Evolutionary conservation across 1,140 invertebrate genomes (phyloP).

Genomic region (Daktulosphaira vitifoliae): DNA sequence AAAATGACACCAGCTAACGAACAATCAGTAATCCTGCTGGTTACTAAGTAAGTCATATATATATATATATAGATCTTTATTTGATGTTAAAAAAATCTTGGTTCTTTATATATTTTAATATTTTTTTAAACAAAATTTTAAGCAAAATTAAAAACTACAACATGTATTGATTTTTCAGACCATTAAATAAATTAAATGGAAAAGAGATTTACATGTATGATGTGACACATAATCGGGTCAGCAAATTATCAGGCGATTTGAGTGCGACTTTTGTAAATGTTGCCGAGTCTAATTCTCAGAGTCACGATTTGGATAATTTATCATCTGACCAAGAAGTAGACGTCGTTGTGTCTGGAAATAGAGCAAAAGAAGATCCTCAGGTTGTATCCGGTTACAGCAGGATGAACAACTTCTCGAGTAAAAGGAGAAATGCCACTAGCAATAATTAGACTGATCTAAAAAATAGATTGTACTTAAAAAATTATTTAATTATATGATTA

Average conservation of each 20-base stretch:
- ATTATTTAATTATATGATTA: no score
- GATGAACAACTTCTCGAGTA: background rate
- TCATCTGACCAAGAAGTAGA: constrained; percentile 39
- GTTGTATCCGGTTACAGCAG: constrained; percentile 25
- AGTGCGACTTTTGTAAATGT: constrained; percentile 73
- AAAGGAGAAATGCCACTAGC: constrained; percentile 6
- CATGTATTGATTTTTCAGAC: no score
- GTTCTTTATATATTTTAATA: no score
- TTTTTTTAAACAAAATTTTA: background rate
- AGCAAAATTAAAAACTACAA: no score
- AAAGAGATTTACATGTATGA: constrained; percentile 82
- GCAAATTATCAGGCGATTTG: constrained; percentile 60
- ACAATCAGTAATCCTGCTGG: constrained; percentile 68
- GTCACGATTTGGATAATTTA: constrained; percentile 54
- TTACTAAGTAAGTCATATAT: constrained; percentile 59
- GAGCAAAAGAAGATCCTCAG: background rate
- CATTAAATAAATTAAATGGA: constrained; percentile 45
- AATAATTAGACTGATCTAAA: constrained; percentile 22
- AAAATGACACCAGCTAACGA: constrained; percentile 57
- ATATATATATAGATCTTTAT: no score
- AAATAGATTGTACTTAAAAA: constrained; percentile 1
- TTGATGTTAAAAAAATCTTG: no score
- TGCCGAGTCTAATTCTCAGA: constrained; percentile 67
- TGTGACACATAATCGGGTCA: constrained; percentile 55
- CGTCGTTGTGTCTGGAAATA: constrained; percentile 19